A percentile compares a stretch with the other conserved stretches of the same genome.
Evolutionary conservation across 1,140 invertebrate species (phyloP).

Genomic region (Elymnias hypermnestra): DNA sequence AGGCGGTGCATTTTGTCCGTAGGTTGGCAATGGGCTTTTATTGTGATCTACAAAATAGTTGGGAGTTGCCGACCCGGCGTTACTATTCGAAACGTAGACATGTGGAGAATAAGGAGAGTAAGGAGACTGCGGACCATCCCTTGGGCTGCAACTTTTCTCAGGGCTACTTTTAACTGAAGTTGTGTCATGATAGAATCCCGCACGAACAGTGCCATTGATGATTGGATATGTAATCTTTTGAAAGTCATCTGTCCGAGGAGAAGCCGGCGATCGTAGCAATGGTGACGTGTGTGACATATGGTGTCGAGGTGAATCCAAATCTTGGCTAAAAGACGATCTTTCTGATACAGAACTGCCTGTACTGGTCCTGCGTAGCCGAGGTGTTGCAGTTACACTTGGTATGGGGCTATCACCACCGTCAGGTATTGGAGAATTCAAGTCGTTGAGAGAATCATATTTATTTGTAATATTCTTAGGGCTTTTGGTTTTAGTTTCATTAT

Average conservation of each 20-base stretch:
- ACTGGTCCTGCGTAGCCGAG: conserved; percentile 80
- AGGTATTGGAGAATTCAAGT: conserved; percentile 47
- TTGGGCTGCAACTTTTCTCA: conserved; percentile 82
- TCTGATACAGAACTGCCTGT: conserved; percentile 85
- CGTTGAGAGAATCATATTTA: conserved; percentile 52
- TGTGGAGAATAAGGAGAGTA: conserved; percentile 80
- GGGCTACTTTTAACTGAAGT: conserved; percentile 83
- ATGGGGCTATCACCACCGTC: conserved; percentile 71
- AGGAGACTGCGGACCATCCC: conserved; percentile 77
- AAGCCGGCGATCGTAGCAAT: conserved; percentile 78
- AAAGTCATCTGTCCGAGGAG: conserved; percentile 77
- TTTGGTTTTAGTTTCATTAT: conserved; percentile 37
- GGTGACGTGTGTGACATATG: conserved; percentile 81
- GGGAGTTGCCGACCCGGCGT: conserved; percentile 52
- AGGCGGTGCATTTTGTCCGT: conserved; percentile 63
- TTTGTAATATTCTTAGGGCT: conserved; percentile 43
- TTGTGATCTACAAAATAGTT: conserved; percentile 65
- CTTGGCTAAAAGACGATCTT: conserved; percentile 84
- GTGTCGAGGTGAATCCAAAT: conserved; percentile 82
- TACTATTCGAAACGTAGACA: conserved; percentile 77
- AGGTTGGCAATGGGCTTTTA: conserved; percentile 65
- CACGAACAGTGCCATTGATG: conserved; percentile 83
- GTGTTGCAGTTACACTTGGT: conserved; percentile 40
- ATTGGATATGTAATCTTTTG: conserved; percentile 81
- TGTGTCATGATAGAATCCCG: conserved; percentile 88